phyloP scores from a whole-genome alignment of 2,113 vertebrate species.

The Hepsetus odoe region DNA sequence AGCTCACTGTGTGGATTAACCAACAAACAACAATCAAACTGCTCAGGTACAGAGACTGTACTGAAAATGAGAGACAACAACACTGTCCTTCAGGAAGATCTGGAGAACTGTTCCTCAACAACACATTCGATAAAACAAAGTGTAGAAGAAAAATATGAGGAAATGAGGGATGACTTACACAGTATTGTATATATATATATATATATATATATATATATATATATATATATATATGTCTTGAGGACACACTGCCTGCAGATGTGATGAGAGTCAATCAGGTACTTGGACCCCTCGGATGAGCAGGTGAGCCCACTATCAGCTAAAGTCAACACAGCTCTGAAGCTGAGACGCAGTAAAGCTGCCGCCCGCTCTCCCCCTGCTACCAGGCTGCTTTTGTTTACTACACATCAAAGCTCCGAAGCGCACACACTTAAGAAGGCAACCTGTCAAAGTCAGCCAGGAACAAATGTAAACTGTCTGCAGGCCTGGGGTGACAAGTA shows the following conservation, averaged over 20 bases:
- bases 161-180: no score
- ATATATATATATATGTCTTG: background rate
- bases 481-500: background rate
- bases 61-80: no score
- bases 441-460: slow-evolving; percentile 36
- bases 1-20: no score
- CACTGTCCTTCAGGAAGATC: no score
- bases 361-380: background rate
- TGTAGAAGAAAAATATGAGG: no score
- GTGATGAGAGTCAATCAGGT: slow-evolving; percentile 24
- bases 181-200: no score
- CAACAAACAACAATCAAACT: no score
- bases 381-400: slow-evolving; percentile 34
- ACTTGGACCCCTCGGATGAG: background rate
- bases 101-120: no score
- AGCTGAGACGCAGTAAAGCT: background rate
- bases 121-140: no score
- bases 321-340: background rate
- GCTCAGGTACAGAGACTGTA: no score
- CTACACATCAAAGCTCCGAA: slow-evolving; percentile 23
- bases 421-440: slow-evolving; percentile 8
- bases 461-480: slow-evolving; percentile 26
- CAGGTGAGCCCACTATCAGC: slow-evolving; percentile 3
- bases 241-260: background rate
- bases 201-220: no score